phyloP scores from a whole-genome alignment of 1,140 invertebrate genomes.

The Dermatophagoides farinae region DNA sequence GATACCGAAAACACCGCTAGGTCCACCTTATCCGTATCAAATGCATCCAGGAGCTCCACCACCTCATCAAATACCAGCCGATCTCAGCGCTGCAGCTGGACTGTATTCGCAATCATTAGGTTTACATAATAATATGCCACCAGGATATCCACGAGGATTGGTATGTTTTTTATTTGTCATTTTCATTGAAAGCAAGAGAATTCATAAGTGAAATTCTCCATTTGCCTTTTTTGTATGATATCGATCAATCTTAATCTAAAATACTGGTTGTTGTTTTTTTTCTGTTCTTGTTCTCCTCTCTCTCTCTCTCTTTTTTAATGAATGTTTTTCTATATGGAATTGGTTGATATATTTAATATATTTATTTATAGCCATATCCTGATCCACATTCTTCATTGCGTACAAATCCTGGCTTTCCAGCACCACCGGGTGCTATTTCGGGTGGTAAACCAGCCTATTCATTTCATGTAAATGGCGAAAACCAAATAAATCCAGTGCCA shows the following conservation, averaged over 20 bases:
- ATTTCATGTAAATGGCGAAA: slow-evolving; percentile 69
- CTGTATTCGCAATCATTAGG: slow-evolving; percentile 20
- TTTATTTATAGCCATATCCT: slow-evolving; percentile 34
- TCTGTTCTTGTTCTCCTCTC: not conserved
- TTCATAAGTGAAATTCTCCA: not conserved
- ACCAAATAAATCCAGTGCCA: slow-evolving; percentile 64
- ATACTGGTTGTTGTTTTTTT: not conserved
- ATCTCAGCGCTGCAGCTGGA: slow-evolving; percentile 19
- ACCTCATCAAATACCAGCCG: slow-evolving; percentile 19
- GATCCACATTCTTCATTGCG: slow-evolving; percentile 59
- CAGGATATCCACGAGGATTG: slow-evolving; percentile 24
- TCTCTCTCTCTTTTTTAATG: not conserved
- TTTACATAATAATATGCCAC: slow-evolving; percentile 26
- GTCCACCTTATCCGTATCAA: slow-evolving; percentile 21
- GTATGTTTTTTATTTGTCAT: slow-evolving; percentile 17
- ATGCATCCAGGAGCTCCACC: slow-evolving; percentile 15
- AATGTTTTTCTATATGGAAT: too few species aligned
- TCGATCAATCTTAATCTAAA: not conserved
- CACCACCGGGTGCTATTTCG: not conserved
- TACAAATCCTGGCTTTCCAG: slow-evolving; percentile 41
- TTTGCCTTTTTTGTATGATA: not conserved
- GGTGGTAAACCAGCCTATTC: slow-evolving; percentile 68
- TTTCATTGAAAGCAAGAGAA: not conserved
- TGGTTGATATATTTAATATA: too few species aligned
- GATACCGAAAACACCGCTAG: slow-evolving; percentile 18